These are phyloP conservation scores for Iphiclides podalirius DNA, from an alignment of 2,888 invertebrate species.

Conservation along the genomic window DNA sequence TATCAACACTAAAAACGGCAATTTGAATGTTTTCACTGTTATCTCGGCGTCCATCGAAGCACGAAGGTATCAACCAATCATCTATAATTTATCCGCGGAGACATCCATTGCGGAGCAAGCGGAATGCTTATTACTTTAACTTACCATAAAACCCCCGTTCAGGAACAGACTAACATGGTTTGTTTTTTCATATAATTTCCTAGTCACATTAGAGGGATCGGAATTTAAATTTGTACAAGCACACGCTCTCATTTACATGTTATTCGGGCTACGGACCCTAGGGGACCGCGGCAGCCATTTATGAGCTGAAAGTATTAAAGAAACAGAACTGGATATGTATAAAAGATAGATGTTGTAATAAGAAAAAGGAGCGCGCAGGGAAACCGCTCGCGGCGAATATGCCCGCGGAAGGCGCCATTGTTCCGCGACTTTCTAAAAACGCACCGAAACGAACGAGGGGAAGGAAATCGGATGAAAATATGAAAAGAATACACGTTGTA, in stretches of 20 bases:
- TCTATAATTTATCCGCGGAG: constrained; percentile 20
- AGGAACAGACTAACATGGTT: constrained; percentile 3
- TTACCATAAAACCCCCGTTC: constrained; percentile 9
- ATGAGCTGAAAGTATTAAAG: constrained; percentile 79
- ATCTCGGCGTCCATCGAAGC: constrained; percentile 17
- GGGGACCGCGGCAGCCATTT: constrained; percentile 78
- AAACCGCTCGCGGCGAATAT: constrained; percentile 75
- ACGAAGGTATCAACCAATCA: constrained; percentile 19
- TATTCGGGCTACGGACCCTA: constrained; percentile 75
- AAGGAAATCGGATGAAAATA: constrained; percentile 80
- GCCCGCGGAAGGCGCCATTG: constrained; percentile 74
- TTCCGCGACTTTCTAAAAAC: constrained; percentile 76
- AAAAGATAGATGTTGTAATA: constrained; percentile 71
- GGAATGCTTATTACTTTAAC: constrained; percentile 1
- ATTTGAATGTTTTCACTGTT: constrained; percentile 39
- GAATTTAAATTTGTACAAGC: constrained; percentile 65
- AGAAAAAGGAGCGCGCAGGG: constrained; percentile 71
- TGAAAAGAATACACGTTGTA: constrained; percentile 78
- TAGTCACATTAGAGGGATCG: constrained; percentile 24
- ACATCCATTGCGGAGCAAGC: constrained; percentile 11
- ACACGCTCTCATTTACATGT: constrained; percentile 75
- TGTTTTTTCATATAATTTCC: constrained; percentile 11
- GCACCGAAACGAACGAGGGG: constrained; percentile 77
- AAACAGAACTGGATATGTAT: constrained; percentile 74
- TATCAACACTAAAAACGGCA: constrained; percentile 40